Base-by-base conservation (phyloP, 2,113 vertebrate species). In the human (Homo sapiens) region DNA sequence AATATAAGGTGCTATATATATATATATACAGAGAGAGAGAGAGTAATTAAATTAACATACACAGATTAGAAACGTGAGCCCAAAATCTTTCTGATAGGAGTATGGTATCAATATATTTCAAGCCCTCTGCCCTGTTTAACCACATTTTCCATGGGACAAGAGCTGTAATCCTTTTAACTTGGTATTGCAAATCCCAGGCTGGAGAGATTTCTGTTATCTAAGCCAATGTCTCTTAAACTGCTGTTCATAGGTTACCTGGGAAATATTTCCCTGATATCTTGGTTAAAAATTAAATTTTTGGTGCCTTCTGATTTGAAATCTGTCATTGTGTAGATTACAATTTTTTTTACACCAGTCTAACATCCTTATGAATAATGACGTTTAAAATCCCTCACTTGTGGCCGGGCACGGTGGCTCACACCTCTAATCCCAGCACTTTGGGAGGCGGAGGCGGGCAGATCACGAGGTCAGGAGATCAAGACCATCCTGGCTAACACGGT, bases 81-180 rank as follows among this genome's bases (percentile, higher is more conserved):
- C 14, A 70, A 86, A 55, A 64, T 35, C 30, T 17, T 59, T 79
- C 52, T 25, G 6, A 43, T 7, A 30, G 13, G 30, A 11, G n/a
- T 57, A 35, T 16, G 0, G 35, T 35, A 55, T 14, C 30, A 64
- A 48, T 83, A 22, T 12, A 90, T 23, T 48, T 64, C 35, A 9
- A n/a, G 5, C 3, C 35, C 1, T 64, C 38, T 78, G 6, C 16
- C 35, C 2, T 55, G 12, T 1, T 85, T 1, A 8, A 16, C 5
- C 6, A 32, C 57, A 52, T 23, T 86, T 57, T 50, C 8, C 23
- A 14, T 40, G 40, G 50, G 12, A 13, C 4, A 52, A 14, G 6
- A 0, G 0, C 3, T 50, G 2, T 32, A 1, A 4, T 52, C 14
- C n/a, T 38, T 40, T 90, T 18, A 70, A 38, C 10, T 86, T 38